A percentile compares a stretch with the other conserved stretches of the same genome.
These are phyloP conservation scores for Intellagama lesueurii DNA, from an alignment of 2,797 vertebrate genomes.

Conservation along the genomic window DNA sequence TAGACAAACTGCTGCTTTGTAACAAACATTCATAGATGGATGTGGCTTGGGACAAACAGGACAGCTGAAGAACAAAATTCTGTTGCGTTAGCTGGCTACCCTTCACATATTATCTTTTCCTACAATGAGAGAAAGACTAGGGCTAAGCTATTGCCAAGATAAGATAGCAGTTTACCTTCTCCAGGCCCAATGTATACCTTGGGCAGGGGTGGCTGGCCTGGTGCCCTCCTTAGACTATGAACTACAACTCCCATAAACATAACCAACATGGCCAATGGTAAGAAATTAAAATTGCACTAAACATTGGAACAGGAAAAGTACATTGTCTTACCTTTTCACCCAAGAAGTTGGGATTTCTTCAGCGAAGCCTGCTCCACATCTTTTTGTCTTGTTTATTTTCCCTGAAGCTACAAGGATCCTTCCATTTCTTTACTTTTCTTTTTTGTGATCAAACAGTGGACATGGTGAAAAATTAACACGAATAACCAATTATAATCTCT, in stretches of 20 bases:
- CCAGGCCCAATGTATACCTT: neutral
- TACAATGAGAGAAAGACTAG: neutral
- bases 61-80: neutral
- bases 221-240: neutral
- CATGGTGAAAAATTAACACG: neutral
- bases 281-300: neutral
- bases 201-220: neutral
- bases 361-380: neutral
- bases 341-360: neutral
- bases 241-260: neutral
- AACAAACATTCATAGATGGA: neutral
- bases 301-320: neutral
- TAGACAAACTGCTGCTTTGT: too few species aligned
- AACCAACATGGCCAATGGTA: neutral
- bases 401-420: neutral
- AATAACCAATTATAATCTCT: neutral
- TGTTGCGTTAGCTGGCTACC: neutral
- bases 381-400: conserved; percentile 29
- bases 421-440: neutral
- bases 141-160: neutral
- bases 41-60: neutral
- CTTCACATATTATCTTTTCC: neutral
- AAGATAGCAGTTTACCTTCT: neutral
- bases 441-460: neutral
- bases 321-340: neutral